These are phyloP conservation scores for Napeogenes inachia DNA, from an alignment of 2,888 invertebrate genomes.

Conservation along the genomic window DNA sequence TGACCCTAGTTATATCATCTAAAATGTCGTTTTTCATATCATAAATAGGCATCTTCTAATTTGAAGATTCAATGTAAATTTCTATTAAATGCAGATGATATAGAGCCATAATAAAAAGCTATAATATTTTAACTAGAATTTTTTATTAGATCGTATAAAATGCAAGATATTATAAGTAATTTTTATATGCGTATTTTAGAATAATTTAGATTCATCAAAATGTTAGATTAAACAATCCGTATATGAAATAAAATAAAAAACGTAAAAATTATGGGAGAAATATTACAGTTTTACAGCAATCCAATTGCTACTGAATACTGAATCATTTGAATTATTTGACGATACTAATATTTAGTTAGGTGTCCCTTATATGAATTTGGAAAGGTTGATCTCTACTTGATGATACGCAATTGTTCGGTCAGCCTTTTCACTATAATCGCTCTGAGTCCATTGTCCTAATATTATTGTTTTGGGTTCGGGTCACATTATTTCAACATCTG, in stretches of 20 bases:
- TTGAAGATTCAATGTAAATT: too few relatives aligned
- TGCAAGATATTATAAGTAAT: too few relatives aligned
- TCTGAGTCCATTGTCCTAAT: slow-evolving; percentile 14
- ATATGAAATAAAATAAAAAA: too few relatives aligned
- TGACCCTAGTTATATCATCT: neutral
- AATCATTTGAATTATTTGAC: slow-evolving; percentile 7
- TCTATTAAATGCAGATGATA: too few relatives aligned
- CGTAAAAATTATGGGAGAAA: neutral
- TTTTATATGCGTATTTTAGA: too few relatives aligned
- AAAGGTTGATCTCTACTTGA: slow-evolving; percentile 14
- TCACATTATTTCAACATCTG: slow-evolving; percentile 6
- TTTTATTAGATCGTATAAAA: too few relatives aligned
- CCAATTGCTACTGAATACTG: slow-evolving; percentile 3
- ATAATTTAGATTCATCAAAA: too few relatives aligned
- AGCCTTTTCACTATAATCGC: slow-evolving; percentile 13
- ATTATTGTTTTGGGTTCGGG: slow-evolving; percentile 13
- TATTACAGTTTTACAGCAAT: neutral
- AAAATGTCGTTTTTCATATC: neutral
- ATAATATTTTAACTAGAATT: too few relatives aligned
- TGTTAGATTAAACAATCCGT: too few relatives aligned
- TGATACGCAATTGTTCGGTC: slow-evolving; percentile 2
- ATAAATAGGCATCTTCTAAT: neutral
- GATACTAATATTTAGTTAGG: slow-evolving; percentile 5
- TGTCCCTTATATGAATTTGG: slow-evolving; percentile 12
- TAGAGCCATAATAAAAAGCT: too few relatives aligned